Evolutionary conservation across 2,888 invertebrate genomes (phyloP), one percentile per base, ranked within the genome.

Genomic region (Cabera pusaria): DNA sequence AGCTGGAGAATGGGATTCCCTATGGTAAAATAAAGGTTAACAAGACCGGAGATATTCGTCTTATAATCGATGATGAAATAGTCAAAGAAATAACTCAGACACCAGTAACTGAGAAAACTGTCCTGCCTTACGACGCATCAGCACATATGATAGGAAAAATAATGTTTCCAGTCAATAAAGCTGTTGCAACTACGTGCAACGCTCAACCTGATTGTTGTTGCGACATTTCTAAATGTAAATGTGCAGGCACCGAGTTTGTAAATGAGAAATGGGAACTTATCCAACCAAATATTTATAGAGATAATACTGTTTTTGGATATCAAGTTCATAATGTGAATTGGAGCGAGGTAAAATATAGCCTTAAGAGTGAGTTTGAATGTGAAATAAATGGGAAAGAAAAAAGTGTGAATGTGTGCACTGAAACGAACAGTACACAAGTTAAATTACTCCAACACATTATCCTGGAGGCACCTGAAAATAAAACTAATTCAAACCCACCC

Each of bases 21-120:
- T 59, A 60, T 42, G 71, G 66, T 17, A 63, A 66, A 9, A 50
- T 84, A 8, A 80, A 72, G 58, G 66, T 80, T 2, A 68, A 74
- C 16, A 40, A 62, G 5, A 78, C 80, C 1, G 78, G 77, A 8
- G 76, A 72, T 45, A 64, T 82, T 46, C 73, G 63, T 35, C 47
- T 77, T 6, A 40, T 61, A 6, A 49, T 75, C 8, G 62, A 76
- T 36, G 60, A 74, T 36, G 48, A 52, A 16, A 18, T 50, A 8
- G 33, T 62, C 1, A 52, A 60, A 45, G 33, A 28, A 3, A 45
- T 58, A 17, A 39, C 40, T 4, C 52, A 57, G 2, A 19, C 37
- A 20, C 3, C 17, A 9, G 1, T 11, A 2, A 26, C 11, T 20
- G 23, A 11, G n/a, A 2, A 10, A 11, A 20, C 6, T n/a, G 10